phyloP scores from a whole-genome alignment of 2,797 vertebrate species.

The Argentina silus region DNA sequence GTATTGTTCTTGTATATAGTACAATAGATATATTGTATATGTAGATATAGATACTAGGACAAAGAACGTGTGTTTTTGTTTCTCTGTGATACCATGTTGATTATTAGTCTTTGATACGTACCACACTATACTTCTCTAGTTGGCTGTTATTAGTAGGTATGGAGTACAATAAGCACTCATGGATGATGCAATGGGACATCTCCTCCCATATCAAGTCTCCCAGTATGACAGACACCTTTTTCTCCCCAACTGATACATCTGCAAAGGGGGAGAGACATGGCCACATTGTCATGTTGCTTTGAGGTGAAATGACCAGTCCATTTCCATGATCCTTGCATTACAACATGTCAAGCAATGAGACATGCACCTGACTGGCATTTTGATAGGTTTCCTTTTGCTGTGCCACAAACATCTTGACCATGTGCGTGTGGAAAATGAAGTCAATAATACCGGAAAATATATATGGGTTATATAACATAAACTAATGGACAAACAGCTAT shows the following conservation, averaged over 20 bases:
- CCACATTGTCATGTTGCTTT: background rate
- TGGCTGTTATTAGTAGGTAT: constrained; percentile 92
- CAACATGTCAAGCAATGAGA: background rate
- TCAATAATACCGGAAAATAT: background rate
- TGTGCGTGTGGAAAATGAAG: background rate
- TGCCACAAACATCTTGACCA: background rate
- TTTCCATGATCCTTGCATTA: background rate
- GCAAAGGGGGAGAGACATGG: background rate
- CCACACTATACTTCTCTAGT: constrained; percentile 88
- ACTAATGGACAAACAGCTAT: too few species aligned
- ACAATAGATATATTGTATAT: too few species aligned
- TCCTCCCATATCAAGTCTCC: constrained; percentile 92
- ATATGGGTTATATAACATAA: background rate
- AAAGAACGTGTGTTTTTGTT: too few species aligned
- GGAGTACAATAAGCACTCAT: constrained; percentile 90
- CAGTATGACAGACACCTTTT: constrained; percentile 81
- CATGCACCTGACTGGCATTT: too few species aligned
- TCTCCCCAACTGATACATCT: constrained; percentile 71
- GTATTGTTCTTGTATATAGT: background rate
- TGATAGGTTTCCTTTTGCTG: too few species aligned
- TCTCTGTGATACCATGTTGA: too few species aligned
- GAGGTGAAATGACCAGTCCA: background rate
- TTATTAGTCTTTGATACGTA: constrained; percentile 46
- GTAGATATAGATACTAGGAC: too few species aligned
- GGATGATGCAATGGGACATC: constrained; percentile 89